Evolutionary conservation across 2,888 invertebrate genomes (phyloP).

Genomic region (Agriopis leucophaearia): DNA sequence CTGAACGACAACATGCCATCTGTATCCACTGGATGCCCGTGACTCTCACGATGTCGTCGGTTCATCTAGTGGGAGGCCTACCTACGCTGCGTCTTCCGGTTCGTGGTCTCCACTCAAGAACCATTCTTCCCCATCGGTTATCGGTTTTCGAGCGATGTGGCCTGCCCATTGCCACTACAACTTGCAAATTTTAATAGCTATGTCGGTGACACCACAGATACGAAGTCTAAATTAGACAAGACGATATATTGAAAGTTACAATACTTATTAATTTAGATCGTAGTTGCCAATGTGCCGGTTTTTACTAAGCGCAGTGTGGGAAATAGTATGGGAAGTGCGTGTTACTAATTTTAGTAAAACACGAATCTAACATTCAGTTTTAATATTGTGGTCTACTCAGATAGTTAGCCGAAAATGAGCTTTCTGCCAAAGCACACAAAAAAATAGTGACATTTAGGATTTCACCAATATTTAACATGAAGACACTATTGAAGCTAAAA

Average conservation of each 20-base stretch:
- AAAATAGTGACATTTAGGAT: not conserved
- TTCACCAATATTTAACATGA: not conserved
- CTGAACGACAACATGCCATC: too few relatives aligned
- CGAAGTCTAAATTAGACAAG: slow-evolving; percentile 54
- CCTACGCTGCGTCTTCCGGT: too few relatives aligned
- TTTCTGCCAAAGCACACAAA: not conserved
- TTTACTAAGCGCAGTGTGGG: slow-evolving; percentile 25
- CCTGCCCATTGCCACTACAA: too few relatives aligned
- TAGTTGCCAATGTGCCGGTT: slow-evolving; percentile 75
- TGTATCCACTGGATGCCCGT: too few relatives aligned
- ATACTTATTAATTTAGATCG: slow-evolving; percentile 39
- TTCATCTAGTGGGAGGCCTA: too few relatives aligned
- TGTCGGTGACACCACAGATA: too few relatives aligned
- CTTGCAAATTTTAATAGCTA: too few relatives aligned
- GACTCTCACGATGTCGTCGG: too few relatives aligned
- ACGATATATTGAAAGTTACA: slow-evolving; percentile 42
- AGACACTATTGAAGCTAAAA: too few relatives aligned
- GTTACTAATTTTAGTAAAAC: not conserved
- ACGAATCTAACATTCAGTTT: not conserved
- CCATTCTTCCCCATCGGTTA: too few relatives aligned
- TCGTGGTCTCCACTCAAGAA: too few relatives aligned
- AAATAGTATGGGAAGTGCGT: slow-evolving; percentile 17
- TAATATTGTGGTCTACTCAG: not conserved
- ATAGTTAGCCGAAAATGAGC: not conserved
- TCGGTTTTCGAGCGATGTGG: too few relatives aligned